phyloP scores from a whole-genome alignment of 2,888 invertebrate genomes.

The Palloptera scutellata region DNA sequence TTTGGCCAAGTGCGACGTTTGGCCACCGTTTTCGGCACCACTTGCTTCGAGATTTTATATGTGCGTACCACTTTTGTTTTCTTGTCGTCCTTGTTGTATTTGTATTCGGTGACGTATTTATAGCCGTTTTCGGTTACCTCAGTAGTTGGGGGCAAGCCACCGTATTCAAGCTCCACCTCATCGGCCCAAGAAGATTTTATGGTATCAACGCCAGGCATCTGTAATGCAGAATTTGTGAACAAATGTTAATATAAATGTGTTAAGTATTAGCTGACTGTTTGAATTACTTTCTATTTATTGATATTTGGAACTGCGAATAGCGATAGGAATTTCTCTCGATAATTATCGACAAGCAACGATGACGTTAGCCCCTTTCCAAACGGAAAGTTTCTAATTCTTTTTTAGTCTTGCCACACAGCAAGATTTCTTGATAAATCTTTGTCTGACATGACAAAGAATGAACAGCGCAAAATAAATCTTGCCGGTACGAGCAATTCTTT shows the following conservation, averaged over 20 bases:
- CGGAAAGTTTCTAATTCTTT: no score
- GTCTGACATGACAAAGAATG: no score
- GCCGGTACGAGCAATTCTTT: no score
- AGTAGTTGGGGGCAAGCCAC: slow-evolving; percentile 76
- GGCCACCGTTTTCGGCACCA: slow-evolving; percentile 91
- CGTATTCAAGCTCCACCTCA: slow-evolving; percentile 91
- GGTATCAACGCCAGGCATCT: slow-evolving; percentile 82
- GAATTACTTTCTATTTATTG: slow-evolving; percentile 26
- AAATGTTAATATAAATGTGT: slow-evolving; percentile 20
- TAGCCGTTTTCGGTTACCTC: slow-evolving; percentile 86
- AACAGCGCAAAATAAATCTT: no score
- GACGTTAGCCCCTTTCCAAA: no score
- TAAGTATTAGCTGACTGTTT: no score
- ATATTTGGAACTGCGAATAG: slow-evolving; percentile 25
- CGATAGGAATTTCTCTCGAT: no score
- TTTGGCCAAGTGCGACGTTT: slow-evolving; percentile 93
- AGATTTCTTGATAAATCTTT: no score
- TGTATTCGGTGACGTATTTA: slow-evolving; percentile 93
- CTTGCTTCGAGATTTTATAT: slow-evolving; percentile 90
- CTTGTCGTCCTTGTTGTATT: slow-evolving; percentile 89
- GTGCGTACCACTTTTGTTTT: slow-evolving; percentile 88
- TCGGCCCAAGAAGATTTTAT: slow-evolving; percentile 95
- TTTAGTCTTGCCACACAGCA: no score
- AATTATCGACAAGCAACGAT: no score
- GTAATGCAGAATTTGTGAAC: neutral